phyloP scores from a whole-genome alignment of 2,113 vertebrate species.

The Scomber colias region DNA sequence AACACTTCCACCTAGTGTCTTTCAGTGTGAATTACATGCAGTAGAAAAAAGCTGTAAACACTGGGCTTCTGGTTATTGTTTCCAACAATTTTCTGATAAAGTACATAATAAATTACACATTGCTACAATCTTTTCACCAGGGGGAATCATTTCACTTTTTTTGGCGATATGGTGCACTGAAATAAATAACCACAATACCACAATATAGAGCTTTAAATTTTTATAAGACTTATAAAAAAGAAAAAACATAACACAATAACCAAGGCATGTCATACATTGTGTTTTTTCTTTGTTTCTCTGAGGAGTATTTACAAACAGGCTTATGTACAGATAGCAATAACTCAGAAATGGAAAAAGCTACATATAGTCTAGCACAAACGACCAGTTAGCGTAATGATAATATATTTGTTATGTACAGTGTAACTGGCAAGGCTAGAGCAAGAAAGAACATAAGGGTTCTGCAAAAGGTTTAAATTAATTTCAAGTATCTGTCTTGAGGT shows the following conservation, averaged over 20 bases:
- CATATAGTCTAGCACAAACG: conserved; percentile 72
- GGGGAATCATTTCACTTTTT: neutral
- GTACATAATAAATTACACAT: neutral
- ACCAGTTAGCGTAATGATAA: conserved; percentile 76
- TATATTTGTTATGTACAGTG: conserved; percentile 80
- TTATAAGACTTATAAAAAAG: conserved; percentile 80
- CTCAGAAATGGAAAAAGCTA: conserved; percentile 71
- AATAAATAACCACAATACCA: conserved; percentile 43
- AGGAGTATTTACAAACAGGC: conserved; percentile 81
- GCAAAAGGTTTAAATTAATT: conserved; percentile 73
- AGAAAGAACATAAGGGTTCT: conserved; percentile 60
- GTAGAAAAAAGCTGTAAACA: neutral
- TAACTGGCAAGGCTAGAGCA: conserved; percentile 75
- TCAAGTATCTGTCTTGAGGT: conserved; percentile 81
- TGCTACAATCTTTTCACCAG: neutral
- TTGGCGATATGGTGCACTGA: neutral
- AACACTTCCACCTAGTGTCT: conserved; percentile 54
- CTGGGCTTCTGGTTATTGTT: neutral
- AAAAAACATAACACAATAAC: conserved; percentile 76
- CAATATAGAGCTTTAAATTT: conserved; percentile 65
- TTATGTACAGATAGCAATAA: conserved; percentile 77
- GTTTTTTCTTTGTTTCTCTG: conserved; percentile 78
- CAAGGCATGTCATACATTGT: conserved; percentile 78
- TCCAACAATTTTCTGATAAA: neutral
- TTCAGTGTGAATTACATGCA: conserved; percentile 9